phyloP scores from a whole-genome alignment of 2,797 vertebrate genomes.

The Falco biarmicus region DNA sequence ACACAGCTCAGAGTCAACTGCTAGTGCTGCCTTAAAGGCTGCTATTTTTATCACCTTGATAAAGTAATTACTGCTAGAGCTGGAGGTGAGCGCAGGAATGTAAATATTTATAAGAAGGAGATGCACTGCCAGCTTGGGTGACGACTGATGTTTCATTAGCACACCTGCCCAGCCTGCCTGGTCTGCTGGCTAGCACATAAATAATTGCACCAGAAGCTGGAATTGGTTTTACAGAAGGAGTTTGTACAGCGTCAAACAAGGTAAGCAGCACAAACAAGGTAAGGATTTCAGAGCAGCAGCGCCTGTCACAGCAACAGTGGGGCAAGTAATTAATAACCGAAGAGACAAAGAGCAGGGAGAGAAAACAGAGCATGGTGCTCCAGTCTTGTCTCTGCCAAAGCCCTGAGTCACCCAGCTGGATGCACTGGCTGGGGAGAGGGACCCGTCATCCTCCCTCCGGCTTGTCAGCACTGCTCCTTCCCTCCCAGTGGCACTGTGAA shows the following conservation, averaged over 20 bases:
- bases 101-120: neutral
- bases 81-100: neutral
- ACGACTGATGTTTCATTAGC: neutral
- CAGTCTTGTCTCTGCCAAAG: neutral
- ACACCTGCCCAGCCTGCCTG: neutral
- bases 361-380: neutral
- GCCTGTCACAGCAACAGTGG: neutral
- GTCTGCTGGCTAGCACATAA: neutral
- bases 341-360: neutral
- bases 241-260: neutral
- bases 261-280: neutral
- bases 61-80: neutral
- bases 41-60: neutral
- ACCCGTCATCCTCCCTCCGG: neutral
- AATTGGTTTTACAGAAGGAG: neutral
- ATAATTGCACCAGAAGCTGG: neutral
- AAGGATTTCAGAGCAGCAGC: neutral
- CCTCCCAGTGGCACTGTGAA: neutral
- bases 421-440: neutral
- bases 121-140: neutral
- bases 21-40: neutral
- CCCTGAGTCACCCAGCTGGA: fast-evolving
- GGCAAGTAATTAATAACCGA: neutral
- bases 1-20: neutral
- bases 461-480: neutral